Base-by-base conservation (phyloP, 23 tunicate genomes). In the Aplidium turbinatum region DNA sequence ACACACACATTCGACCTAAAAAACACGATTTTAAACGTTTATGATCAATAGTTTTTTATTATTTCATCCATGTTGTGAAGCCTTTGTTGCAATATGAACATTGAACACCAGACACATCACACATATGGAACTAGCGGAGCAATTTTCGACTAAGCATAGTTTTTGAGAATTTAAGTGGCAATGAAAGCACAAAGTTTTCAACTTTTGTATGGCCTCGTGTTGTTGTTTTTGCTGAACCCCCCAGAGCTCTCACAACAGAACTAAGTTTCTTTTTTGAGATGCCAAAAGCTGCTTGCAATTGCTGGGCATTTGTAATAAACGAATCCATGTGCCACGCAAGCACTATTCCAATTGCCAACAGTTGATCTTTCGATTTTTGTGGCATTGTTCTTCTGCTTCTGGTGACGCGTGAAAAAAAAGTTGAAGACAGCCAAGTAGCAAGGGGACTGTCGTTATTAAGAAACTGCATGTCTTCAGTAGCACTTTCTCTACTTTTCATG, bases 291-390 rank as follows among this genome's bases (percentile, higher is more conserved):
- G 63, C 77, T 28, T 58, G 34, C 26, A 80, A 21, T 51, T 52
- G 48, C 16, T 79, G 57, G 6, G 27, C 40, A 47, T 80, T 75
- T 36, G 48, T 24, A 27, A 22, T 27, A 66, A 71, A 78, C 20
- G 82, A 53, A 57, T 87, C 85, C 18, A 87, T 57, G 57, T 87
- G 80, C 94, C 94, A 87, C 7, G 86, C 82, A 39, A 87, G 35
- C 11, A 87, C 82, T 31, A 80, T 56, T 3, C 77, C 85, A n/a
- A 45, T 62, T 31, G 94, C 85, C 2, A 80, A 68, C 16, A 67
- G 32, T 54, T 65, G 54, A 57, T 79, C 86, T 57, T 80, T 87
- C 57, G 74, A 22, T 0, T 57, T 38, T 0, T 16, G 28, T 28
- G 94, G 72, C 45, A 79, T 52, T 45, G 32, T 58, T 19, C 80